Evolutionary conservation across 2,888 invertebrate genomes (phyloP).

Genomic region (Drosophila siamana): DNA sequence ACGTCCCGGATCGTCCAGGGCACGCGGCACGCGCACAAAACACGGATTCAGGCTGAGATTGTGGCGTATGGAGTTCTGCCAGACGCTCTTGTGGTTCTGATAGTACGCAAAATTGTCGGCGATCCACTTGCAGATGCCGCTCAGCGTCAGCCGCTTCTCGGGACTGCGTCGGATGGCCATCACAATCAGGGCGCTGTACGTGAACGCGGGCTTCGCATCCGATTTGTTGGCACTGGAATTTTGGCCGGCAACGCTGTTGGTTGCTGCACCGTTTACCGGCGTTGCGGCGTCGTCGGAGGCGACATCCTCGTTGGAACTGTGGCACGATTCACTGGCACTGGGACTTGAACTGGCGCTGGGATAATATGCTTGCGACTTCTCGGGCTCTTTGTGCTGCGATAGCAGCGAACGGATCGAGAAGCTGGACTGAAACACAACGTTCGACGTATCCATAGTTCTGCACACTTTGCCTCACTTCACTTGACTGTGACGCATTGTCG

Average conservation of each 20-base stretch:
- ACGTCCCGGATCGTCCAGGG: slow-evolving; percentile 99
- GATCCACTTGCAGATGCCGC: slow-evolving; percentile 98
- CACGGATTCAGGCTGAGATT: slow-evolving; percentile 92
- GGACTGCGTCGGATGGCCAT: slow-evolving; percentile 98
- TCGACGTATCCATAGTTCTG: slow-evolving; percentile 80
- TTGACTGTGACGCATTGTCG: slow-evolving; percentile 37
- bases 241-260: background rate
- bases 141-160: slow-evolving; percentile 95
- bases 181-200: slow-evolving; percentile 99
- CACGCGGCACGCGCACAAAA: slow-evolving; percentile 97
- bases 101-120: slow-evolving; percentile 98
- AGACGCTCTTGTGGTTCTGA: slow-evolving; percentile 97
- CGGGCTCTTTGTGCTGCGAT: background rate
- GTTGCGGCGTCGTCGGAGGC: slow-evolving; percentile 43
- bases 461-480: slow-evolving; percentile 1
- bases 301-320: slow-evolving; percentile 60
- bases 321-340: slow-evolving; percentile 45
- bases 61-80: slow-evolving; percentile 95
- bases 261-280: background rate
- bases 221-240: slow-evolving; percentile 1
- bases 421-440: slow-evolving; percentile 69
- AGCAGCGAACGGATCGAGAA: slow-evolving; percentile 78
- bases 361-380: background rate
- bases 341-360: slow-evolving; percentile 36
- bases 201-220: slow-evolving; percentile 93